Percentiles rank a stretch among this genome's conserved stretches.
Evolutionary conservation across 2,797 vertebrate species (phyloP).

Genomic region (Cetoscarus ocellatus): DNA sequence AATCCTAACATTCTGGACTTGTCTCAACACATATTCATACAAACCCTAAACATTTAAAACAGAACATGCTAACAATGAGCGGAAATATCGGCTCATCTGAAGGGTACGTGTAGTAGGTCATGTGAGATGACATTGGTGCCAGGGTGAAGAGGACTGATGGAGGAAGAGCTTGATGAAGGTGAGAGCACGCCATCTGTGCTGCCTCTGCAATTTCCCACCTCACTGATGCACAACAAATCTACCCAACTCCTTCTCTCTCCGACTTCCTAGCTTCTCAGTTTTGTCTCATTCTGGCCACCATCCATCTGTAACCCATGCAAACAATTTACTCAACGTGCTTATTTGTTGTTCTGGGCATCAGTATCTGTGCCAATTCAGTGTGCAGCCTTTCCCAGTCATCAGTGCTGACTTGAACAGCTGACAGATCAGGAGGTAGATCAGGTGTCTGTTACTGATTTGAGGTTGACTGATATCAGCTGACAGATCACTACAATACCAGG

Average conservation of each 20-base stretch:
- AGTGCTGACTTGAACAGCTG: constrained; percentile 18
- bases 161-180: constrained; percentile 74
- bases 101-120: constrained; percentile 47
- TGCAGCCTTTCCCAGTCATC: constrained; percentile 3
- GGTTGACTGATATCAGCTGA: constrained; percentile 13
- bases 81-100: constrained; percentile 24
- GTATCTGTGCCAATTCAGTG: neutral
- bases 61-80: constrained; percentile 13
- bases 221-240: constrained; percentile 78
- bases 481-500: constrained; percentile 25
- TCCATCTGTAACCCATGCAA: constrained; percentile 32
- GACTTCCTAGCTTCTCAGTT: constrained; percentile 46
- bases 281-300: constrained; percentile 35
- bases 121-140: constrained; percentile 61
- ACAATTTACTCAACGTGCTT: constrained; percentile 5
- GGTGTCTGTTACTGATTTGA: constrained; percentile 23
- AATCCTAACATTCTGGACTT: too few relatives aligned
- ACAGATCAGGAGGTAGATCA: constrained; percentile 11
- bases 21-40: neutral
- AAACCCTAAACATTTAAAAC: neutral
- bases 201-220: constrained; percentile 79
- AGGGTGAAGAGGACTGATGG: constrained; percentile 73
- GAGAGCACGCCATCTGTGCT: constrained; percentile 77
- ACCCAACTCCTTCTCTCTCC: constrained; percentile 39
- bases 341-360: constrained; percentile 14